phyloP scores from a whole-genome alignment of 2,797 vertebrate species.

The Syngnathus acus region DNA sequence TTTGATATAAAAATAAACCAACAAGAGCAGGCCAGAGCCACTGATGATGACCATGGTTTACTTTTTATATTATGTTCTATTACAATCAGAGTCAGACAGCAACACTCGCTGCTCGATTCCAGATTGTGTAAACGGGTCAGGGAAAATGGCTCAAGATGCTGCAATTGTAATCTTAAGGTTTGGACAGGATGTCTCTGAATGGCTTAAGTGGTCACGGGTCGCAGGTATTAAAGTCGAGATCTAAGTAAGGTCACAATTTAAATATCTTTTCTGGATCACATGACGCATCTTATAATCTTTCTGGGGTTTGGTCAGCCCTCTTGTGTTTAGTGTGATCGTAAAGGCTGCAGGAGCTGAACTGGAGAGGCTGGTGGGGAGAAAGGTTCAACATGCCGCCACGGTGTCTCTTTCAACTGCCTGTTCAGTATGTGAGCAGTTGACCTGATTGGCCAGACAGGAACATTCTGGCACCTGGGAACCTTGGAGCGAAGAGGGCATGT shows the following conservation, averaged over 20 bases:
- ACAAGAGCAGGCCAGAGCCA: not conserved
- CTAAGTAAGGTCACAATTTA: constrained; percentile 6
- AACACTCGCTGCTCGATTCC: not conserved
- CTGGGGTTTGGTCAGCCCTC: not conserved
- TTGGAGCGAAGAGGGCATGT: constrained; percentile 67
- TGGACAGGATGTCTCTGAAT: constrained; percentile 1
- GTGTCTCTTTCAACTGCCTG: constrained; percentile 38
- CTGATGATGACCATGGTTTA: not conserved
- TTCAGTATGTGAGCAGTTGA: constrained; percentile 29
- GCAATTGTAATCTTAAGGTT: not conserved
- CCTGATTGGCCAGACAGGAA: constrained; percentile 44
- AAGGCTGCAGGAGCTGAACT: not conserved
- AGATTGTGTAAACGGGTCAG: not conserved
- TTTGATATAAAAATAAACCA: not conserved
- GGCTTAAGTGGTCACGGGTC: constrained; percentile 4
- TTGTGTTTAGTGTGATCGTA: not conserved
- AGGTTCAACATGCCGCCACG: constrained; percentile 25
- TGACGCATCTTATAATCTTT: constrained; percentile 3
- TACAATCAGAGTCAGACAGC: not conserved
- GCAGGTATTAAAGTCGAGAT: constrained; percentile 4
- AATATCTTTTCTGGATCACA: constrained; percentile 2
- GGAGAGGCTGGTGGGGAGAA: not conserved
- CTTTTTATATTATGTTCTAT: not conserved
- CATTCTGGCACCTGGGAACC: constrained; percentile 62
- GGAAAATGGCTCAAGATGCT: not conserved